Evolutionary conservation across 2,797 vertebrate species (phyloP).

Genomic region (Poeciliopsis infans): DNA sequence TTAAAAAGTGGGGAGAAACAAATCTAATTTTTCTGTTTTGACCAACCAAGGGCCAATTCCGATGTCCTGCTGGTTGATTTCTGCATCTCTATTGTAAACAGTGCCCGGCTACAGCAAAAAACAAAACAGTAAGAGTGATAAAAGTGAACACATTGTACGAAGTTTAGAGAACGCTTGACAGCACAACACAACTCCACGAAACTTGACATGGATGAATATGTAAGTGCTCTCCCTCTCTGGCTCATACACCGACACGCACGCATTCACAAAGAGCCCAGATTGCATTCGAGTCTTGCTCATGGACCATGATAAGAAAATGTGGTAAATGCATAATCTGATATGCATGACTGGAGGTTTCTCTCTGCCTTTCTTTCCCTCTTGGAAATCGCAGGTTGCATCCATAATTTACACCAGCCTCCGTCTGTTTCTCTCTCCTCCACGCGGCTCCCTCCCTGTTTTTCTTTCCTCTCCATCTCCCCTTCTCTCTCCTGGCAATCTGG

Average conservation of each 20-base stretch:
- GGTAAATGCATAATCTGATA: conserved; percentile 83
- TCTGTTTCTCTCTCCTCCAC: conserved; percentile 76
- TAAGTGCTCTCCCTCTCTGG: conserved; percentile 43
- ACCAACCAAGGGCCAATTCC: background rate
- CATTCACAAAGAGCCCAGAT: conserved; percentile 75
- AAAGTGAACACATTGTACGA: conserved; percentile 51
- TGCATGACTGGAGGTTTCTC: conserved; percentile 84
- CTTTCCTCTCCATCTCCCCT: conserved; percentile 56
- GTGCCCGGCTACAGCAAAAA: conserved; percentile 8
- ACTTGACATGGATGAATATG: conserved; percentile 63
- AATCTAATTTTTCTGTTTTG: background rate
- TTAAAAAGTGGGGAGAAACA: background rate
- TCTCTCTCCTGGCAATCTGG: conserved; percentile 80
- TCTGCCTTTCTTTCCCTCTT: conserved; percentile 80
- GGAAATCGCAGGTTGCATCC: conserved; percentile 83
- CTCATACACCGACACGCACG: conserved; percentile 28
- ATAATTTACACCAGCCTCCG: conserved; percentile 82
- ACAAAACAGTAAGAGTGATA: conserved; percentile 22
- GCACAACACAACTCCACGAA: conserved; percentile 62
- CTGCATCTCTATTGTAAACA: conserved; percentile 8
- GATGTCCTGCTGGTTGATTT: background rate
- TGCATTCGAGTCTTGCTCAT: conserved; percentile 76
- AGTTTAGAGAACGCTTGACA: conserved; percentile 57
- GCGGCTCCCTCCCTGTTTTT: conserved; percentile 55
- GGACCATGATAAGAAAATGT: conserved; percentile 82